Evolutionary conservation across 2,113 vertebrate species (phyloP), one percentile per base, ranked within the genome.

Genomic region (Pithys albifrons): DNA sequence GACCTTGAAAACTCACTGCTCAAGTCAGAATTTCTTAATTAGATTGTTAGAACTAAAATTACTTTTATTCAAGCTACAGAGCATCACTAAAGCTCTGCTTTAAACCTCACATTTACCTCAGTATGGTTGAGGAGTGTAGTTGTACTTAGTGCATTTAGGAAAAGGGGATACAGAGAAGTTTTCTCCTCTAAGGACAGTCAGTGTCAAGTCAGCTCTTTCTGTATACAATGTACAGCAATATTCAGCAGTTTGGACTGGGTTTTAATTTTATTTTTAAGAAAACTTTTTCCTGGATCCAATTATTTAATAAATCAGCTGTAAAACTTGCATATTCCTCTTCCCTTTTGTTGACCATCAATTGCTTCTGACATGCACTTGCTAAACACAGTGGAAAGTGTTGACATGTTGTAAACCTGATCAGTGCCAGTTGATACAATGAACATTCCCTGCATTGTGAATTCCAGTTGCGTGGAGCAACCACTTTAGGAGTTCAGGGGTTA

Each of bases 371-470:
- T 12, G 15, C 10, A 41, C 58, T 80, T 79, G 78, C 65, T 83
- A 92, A 91, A 73, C 57, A 62, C 2, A 73, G 51, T 46, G 51
- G 72, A 74, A 76, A 88, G 29, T 46, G 64, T 39, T 88, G 74
- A 27, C 59, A 46, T 62, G 51, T n/a, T 88, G 41, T 73, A 91
- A 95, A 79, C 15, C 37, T 93, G 58, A 92, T 58, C 37, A 70
- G 43, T 23, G 58, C 77, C 59, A 27, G 64, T 3, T 67, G 61
- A 75, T 52, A 29, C 45, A 74, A 79, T 4, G 10, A 76, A 37
- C 58, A 64, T 61, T 94, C 84, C 81, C 66, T 52, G n/a, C 54
- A 70, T 87, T 95, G 66, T 89, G 89, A 89, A 93, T 96, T 93
- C 88, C 67, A 31, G 49, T 62, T 88, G 74, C 3, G 0, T 89